These are phyloP conservation scores for Oryzias celebensis DNA, from an alignment of 2,113 vertebrate genomes.

Conservation along the genomic window DNA sequence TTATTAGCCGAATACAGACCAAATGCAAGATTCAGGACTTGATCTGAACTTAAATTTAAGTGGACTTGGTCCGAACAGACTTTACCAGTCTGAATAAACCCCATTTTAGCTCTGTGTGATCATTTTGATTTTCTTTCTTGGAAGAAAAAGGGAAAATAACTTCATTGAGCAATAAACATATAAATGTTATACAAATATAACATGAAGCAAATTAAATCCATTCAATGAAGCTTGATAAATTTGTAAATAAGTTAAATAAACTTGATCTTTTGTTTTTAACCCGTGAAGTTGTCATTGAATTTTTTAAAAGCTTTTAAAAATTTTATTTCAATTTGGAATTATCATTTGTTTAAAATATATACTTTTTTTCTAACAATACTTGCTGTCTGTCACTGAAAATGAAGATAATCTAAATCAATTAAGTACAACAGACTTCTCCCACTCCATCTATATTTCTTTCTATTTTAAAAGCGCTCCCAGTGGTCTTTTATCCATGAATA, in stretches of 20 bases:
- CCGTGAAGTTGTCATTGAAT: constrained; percentile 2
- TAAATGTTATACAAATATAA: not conserved
- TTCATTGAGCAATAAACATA: not conserved
- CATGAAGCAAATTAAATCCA: too few relatives aligned
- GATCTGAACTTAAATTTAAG: too few relatives aligned
- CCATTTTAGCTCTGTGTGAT: too few relatives aligned
- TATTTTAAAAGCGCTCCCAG: too few relatives aligned
- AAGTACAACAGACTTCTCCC: too few relatives aligned
- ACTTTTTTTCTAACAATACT: not conserved
- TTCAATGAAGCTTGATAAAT: not conserved
- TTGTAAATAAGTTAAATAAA: not conserved
- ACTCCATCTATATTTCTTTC: too few relatives aligned
- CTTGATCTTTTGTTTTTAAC: not conserved
- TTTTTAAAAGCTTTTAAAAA: not conserved
- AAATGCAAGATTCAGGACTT: too few relatives aligned
- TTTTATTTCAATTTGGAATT: not conserved
- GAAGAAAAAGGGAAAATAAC: not conserved
- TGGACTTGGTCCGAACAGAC: too few relatives aligned
- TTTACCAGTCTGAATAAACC: too few relatives aligned
- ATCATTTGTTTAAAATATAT: not conserved
- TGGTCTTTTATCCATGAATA: too few relatives aligned
- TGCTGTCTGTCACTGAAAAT: not conserved
- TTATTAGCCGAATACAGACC: too few relatives aligned
- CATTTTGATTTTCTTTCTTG: not conserved
- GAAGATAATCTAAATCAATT: too few relatives aligned